Evolutionary conservation across 2,888 invertebrate species (phyloP).

Genomic region (Seira musarum): DNA sequence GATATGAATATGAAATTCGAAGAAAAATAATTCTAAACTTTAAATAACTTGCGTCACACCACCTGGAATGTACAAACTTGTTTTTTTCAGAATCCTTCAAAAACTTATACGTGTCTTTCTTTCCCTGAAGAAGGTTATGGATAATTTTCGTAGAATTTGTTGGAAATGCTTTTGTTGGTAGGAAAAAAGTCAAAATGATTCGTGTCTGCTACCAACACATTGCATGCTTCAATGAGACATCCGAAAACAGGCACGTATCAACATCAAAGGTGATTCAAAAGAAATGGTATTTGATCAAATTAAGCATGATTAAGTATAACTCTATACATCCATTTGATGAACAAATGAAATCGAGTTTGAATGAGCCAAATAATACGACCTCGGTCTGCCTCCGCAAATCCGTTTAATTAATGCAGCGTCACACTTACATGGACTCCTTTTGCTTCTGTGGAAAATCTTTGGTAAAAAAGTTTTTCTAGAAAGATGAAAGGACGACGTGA

Average conservation of each 20-base stretch:
- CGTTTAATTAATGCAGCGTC: constrained; percentile 55
- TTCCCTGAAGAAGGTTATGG: no score
- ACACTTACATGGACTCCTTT: constrained; percentile 8
- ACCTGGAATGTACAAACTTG: not conserved
- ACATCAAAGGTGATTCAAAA: not conserved
- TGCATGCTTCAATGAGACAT: not conserved
- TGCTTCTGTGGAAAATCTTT: no score
- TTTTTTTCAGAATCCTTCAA: not conserved
- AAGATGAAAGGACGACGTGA: not conserved
- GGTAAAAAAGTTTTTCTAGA: not conserved
- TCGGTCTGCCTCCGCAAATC: constrained; percentile 54
- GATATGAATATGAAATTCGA: no score
- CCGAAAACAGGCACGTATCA: no score
- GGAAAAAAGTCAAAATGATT: not conserved
- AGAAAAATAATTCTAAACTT: not conserved
- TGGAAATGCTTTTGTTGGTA: not conserved
- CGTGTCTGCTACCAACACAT: not conserved
- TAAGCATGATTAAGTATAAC: constrained; percentile 6
- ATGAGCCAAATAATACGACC: constrained; percentile 34
- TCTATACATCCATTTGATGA: not conserved
- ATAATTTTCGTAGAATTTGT: not conserved
- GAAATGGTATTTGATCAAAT: constrained; percentile 47
- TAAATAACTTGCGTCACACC: constrained; percentile 9
- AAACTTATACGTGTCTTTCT: not conserved
- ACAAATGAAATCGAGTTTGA: not conserved